Conservation (phyloP, 2,113 vertebrate species). For the Perca fluviatilis region DNA sequence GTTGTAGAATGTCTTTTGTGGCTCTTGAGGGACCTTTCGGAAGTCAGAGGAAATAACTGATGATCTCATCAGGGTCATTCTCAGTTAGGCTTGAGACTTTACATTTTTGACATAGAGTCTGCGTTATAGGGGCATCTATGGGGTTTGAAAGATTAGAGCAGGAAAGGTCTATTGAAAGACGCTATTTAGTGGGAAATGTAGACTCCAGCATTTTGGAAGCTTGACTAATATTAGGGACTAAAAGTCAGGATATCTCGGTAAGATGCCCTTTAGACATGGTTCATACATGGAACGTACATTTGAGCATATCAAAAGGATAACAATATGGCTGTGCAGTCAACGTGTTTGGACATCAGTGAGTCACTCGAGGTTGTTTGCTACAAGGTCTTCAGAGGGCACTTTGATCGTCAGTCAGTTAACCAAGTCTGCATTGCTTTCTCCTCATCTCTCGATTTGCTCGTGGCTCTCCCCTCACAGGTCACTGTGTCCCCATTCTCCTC, state of each 20-base stretch:
- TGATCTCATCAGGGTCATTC: not conserved
- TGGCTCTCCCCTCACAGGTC: constrained; percentile 49
- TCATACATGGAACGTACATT: not conserved
- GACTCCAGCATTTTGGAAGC: not conserved
- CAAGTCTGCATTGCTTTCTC: constrained; percentile 41
- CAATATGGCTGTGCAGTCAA: constrained; percentile 2
- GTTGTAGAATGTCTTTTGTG: not conserved
- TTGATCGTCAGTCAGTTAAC: constrained; percentile 47
- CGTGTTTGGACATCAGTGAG: constrained; percentile 37
- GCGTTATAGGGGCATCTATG: too few species aligned
- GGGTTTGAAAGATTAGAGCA: not conserved
- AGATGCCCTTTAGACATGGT: not conserved
- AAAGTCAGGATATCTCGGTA: not conserved
- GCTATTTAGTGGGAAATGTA: not conserved
- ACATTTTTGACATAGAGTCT: not conserved
- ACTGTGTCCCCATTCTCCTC: constrained; percentile 63
- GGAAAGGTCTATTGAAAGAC: not conserved
- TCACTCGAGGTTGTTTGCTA: constrained; percentile 49
- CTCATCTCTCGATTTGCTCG: constrained; percentile 35
- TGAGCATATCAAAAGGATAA: not conserved
- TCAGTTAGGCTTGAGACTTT: not conserved
- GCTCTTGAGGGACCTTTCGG: not conserved
- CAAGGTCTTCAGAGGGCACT: constrained; percentile 31
- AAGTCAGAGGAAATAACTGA: not conserved
- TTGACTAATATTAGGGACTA: not conserved